phyloP scores from a whole-genome alignment of 2,797 vertebrate genomes.

The Pygocentrus nattereri region DNA sequence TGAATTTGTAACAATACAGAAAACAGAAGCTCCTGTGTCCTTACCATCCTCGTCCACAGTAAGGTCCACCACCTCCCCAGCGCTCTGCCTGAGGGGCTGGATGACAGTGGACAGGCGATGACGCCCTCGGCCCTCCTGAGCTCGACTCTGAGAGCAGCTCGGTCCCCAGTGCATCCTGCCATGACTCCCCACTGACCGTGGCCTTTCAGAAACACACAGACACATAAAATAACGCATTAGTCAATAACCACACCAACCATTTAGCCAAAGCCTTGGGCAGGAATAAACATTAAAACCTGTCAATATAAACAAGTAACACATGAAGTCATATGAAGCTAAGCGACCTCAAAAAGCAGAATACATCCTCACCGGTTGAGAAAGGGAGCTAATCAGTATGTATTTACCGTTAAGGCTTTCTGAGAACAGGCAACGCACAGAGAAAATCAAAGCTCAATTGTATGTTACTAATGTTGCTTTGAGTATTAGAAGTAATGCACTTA shows the following conservation, averaged over 20 bases:
- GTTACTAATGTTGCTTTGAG: not conserved
- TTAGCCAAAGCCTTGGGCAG: not conserved
- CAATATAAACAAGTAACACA: not conserved
- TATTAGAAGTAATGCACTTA: no score
- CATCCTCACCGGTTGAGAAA: not conserved
- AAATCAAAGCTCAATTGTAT: not conserved
- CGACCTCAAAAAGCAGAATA: not conserved
- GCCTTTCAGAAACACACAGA: constrained; percentile 76
- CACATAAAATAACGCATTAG: constrained; percentile 23
- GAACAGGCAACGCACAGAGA: not conserved
- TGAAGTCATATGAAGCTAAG: not conserved
- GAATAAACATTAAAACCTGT: not conserved
- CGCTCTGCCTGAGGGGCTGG: constrained; percentile 93
- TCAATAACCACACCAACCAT: not conserved
- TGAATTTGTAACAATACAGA: not conserved
- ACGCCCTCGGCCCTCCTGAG: constrained; percentile 88
- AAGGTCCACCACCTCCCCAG: constrained; percentile 97
- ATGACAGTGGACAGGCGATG: constrained; percentile 95
- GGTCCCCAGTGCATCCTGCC: constrained; percentile 91
- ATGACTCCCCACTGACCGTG: constrained; percentile 88
- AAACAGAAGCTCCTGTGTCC: constrained; percentile 35
- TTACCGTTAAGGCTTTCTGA: not conserved
- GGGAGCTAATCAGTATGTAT: no score
- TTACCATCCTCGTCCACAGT: constrained; percentile 98
- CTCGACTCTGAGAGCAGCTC: constrained; percentile 88